phyloP scores from a whole-genome alignment of 2,888 invertebrate species.

The Drosophila imparisetae region DNA sequence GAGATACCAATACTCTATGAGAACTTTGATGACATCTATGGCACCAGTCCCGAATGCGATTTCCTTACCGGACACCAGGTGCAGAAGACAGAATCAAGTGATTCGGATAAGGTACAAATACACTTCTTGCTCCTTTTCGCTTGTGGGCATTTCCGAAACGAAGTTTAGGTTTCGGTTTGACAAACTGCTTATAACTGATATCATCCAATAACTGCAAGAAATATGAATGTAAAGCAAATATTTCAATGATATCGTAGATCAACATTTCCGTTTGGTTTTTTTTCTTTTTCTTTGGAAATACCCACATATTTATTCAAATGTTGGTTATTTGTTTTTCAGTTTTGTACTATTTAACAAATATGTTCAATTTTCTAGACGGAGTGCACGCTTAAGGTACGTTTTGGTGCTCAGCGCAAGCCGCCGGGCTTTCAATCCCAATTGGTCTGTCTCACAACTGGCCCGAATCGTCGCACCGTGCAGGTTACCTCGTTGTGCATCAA shows the following conservation, averaged over 20 bases:
- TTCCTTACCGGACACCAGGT: conserved; percentile 86
- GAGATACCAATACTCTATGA: conserved; percentile 95
- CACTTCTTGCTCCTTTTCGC: not conserved
- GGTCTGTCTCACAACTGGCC: conserved; percentile 95
- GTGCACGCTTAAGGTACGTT: conserved; percentile 88
- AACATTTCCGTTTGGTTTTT: not conserved
- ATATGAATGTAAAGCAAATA: not conserved
- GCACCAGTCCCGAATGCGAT: conserved; percentile 93
- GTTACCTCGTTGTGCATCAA: conserved; percentile 96
- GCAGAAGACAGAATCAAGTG: conserved; percentile 84
- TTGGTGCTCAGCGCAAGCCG: conserved; percentile 92
- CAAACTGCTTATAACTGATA: not conserved
- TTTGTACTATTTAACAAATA: not conserved
- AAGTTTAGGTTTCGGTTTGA: not conserved
- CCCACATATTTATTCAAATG: not conserved
- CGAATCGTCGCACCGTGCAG: conserved; percentile 87
- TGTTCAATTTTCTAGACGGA: conserved; percentile 79
- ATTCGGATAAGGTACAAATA: conserved; percentile 78
- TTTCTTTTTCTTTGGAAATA: not conserved
- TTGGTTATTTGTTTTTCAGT: not conserved
- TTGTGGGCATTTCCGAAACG: not conserved
- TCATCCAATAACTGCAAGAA: not conserved
- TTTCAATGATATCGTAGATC: not conserved
- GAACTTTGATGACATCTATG: conserved; percentile 90
- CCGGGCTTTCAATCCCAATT: conserved; percentile 99